A percentile compares a stretch with the other conserved stretches of the same genome.
Conservation (phyloP, 2,113 vertebrate genomes). For the Erythrocercus mccallii region DNA sequence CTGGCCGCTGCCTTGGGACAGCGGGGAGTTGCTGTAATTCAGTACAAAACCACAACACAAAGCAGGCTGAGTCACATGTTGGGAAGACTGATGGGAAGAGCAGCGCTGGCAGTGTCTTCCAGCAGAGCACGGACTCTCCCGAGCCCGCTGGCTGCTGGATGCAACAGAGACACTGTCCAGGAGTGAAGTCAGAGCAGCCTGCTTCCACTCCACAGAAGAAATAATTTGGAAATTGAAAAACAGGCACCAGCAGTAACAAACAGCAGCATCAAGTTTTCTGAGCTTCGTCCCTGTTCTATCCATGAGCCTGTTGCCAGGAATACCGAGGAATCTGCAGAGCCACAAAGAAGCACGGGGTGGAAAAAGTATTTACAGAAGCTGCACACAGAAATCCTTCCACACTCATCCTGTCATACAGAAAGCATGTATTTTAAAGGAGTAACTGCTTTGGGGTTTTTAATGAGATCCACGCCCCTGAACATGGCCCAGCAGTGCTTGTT, state of each 20-base stretch:
- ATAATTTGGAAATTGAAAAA: background rate
- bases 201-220: background rate
- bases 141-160: background rate
- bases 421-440: background rate
- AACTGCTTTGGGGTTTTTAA: background rate
- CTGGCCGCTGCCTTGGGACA: rapidly evolving
- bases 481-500: background rate
- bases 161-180: background rate
- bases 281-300: background rate
- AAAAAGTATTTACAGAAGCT: background rate
- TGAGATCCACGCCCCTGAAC: background rate
- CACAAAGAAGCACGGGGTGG: background rate
- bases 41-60: background rate
- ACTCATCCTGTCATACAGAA: background rate
- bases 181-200: background rate
- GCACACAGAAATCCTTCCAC: background rate
- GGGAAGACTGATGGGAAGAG: background rate
- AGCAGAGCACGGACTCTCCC: background rate
- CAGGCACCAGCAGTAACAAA: background rate
- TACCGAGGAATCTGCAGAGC: background rate
- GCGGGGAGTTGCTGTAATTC: background rate
- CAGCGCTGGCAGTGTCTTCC: background rate
- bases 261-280: background rate
- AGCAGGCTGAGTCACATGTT: background rate
- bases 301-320: background rate